Base-by-base conservation (phyloP, 1,140 invertebrate species). In the Harpegnathos saltator region DNA sequence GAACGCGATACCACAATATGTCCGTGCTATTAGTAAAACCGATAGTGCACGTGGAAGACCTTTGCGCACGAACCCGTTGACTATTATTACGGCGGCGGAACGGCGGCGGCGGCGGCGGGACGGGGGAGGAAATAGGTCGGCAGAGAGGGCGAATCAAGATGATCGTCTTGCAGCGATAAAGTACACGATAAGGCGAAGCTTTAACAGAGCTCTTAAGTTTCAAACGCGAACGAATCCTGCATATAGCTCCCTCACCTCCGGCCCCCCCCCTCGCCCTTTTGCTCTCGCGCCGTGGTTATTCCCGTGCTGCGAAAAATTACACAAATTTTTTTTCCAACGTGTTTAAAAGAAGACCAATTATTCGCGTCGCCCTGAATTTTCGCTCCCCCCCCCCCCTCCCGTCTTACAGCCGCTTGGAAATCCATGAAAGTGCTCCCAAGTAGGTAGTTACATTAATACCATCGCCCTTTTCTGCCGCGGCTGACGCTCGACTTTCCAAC, bases 381-480 rank as follows among this genome's bases (percentile, higher is more conserved):
- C 7, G 3, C 73, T 65, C 15, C 44, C 22, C 24, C 12, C 14
- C 12, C 11, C 26, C n/a, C 26, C 33, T 33, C n/a, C 48, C 26
- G 62, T 63, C 61, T 65, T 75, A 75, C 59, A 54, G 24, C 26
- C 73, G 19, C 58, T 33, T 54, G 26, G 66, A 66, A 66, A 77
- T 77, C 74, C 74, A 66, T 44, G 24, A 56, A 66, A 66, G 29
- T n/a, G n/a, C 48, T 38, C n/a, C 74, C 29, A 38, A 77, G 74
- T 54, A 77, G 62, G 29, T 66, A 66, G 74, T 77, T 77, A 66
- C 74, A 77, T 77, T 77, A 77, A 77, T 77, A 66, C 29, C 61
- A 15, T 26, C 38, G 58, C 62, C 26, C 61, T 71, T 29, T 58
- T 48, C 65, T 48, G 26, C 65, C 22, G 19, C 22, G 44, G n/a